A percentile compares a stretch with the other conserved stretches of the same genome.
Evolutionary conservation across 2,797 vertebrate species (phyloP).

Genomic region (Sebastiscus tertius): DNA sequence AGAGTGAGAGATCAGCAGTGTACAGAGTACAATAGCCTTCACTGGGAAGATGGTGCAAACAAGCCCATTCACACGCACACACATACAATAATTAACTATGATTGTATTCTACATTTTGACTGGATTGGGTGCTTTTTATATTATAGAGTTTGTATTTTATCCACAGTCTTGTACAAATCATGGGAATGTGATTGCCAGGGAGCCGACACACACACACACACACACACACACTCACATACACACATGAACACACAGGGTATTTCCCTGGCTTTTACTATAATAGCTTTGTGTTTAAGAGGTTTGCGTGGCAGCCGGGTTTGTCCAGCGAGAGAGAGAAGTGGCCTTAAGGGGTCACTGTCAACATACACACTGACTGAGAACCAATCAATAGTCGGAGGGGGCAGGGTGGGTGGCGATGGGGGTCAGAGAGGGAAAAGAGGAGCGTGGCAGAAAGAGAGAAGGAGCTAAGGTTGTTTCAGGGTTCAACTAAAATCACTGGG

Average conservation of each 20-base stretch:
- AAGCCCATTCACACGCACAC: not conserved
- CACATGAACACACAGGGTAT: not conserved
- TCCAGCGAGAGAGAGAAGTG: conserved; percentile 51
- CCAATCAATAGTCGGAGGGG: conserved; percentile 58
- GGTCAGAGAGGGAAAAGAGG: conserved; percentile 29
- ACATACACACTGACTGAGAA: conserved; percentile 65
- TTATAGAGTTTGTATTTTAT: not conserved
- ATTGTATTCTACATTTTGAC: not conserved
- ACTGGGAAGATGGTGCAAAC: not conserved
- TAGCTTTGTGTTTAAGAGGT: conserved; percentile 33
- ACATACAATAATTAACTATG: not conserved
- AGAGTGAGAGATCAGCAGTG: conserved; percentile 18
- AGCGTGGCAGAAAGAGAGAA: not conserved
- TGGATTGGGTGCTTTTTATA: not conserved
- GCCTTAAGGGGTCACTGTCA: conserved; percentile 80
- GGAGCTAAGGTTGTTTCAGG: conserved; percentile 9
- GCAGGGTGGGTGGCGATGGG: not conserved
- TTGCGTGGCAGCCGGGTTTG: conserved; percentile 17
- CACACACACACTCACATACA: conserved; percentile 10
- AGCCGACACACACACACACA: conserved; percentile 6
- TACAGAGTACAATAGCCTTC: not conserved
- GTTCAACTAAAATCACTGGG: conserved; percentile 2
- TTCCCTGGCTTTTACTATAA: conserved; percentile 11
- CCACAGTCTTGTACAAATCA: not conserved
- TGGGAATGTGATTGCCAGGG: not conserved